A percentile compares a stretch with the other conserved stretches of the same genome.
Evolutionary conservation across 2,113 vertebrate species (phyloP).

Genomic region (Triplophysa tibetana): DNA sequence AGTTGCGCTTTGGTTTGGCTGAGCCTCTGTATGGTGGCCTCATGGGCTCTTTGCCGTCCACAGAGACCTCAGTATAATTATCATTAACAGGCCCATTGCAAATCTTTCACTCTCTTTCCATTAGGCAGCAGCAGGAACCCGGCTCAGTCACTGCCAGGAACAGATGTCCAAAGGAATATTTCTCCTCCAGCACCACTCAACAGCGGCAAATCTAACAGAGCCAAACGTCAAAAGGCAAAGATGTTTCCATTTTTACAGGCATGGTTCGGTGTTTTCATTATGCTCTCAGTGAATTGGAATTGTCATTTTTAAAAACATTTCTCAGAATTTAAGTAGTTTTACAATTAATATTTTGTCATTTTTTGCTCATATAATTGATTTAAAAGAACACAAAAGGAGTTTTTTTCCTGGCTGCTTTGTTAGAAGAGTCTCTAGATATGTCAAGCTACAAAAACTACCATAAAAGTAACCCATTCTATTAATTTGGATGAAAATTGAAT

Average conservation of each 20-base stretch:
- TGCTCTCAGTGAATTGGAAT: neutral
- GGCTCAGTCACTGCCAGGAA: slow-evolving; percentile 67
- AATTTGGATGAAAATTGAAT: too few relatives aligned
- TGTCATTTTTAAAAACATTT: neutral
- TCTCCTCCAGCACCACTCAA: slow-evolving; percentile 58
- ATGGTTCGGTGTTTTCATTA: neutral
- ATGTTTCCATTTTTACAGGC: slow-evolving; percentile 1
- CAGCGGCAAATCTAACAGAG: slow-evolving; percentile 9
- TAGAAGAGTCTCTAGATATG: slow-evolving; percentile 30
- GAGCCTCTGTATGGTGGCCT: slow-evolving; percentile 17
- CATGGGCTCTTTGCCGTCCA: neutral
- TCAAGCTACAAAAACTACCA: too few relatives aligned
- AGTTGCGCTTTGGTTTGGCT: neutral
- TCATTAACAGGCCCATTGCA: slow-evolving; percentile 54
- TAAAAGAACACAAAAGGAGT: neutral
- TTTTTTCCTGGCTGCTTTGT: slow-evolving; percentile 2
- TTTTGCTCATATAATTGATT: neutral
- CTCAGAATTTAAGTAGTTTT: too few relatives aligned
- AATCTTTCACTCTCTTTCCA: slow-evolving; percentile 47
- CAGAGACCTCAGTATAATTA: slow-evolving; percentile 49
- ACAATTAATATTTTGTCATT: too few relatives aligned
- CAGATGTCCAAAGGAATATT: slow-evolving; percentile 78
- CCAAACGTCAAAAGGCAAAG: slow-evolving; percentile 40
- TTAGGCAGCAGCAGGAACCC: slow-evolving; percentile 9
- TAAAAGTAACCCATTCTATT: too few relatives aligned